phyloP scores from a whole-genome alignment of 2,888 invertebrate species.

The Chrysolina americana region DNA sequence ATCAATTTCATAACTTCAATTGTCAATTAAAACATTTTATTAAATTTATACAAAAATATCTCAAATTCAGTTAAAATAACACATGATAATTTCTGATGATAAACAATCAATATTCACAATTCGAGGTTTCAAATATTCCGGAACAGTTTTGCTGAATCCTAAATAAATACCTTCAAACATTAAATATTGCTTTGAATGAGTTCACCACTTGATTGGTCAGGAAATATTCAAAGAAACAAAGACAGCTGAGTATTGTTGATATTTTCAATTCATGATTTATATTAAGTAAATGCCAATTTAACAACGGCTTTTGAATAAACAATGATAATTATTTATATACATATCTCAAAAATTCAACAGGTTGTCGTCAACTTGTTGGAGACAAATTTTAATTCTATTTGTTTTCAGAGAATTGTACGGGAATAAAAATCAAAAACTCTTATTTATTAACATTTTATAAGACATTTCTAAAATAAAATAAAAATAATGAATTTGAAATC shows the following conservation, averaged over 20 bases:
- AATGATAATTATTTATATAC: conserved; percentile 1
- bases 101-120: conserved; percentile 51
- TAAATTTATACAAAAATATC: conserved; percentile 50
- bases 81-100: conserved; percentile 40
- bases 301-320: conserved; percentile 13
- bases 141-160: conserved; percentile 15
- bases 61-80: conserved; percentile 35
- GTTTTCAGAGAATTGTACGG: too few relatives aligned
- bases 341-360: background rate
- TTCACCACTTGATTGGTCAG: conserved; percentile 38
- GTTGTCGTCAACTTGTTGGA: background rate
- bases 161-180: conserved; percentile 36
- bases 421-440: too few relatives aligned
- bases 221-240: conserved; percentile 40
- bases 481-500: too few relatives aligned
- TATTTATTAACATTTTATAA: too few relatives aligned
- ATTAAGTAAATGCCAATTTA: conserved; percentile 46
- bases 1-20: background rate
- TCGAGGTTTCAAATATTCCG: conserved; percentile 27
- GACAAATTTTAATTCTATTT: background rate
- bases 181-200: conserved; percentile 56
- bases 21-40: conserved; percentile 33
- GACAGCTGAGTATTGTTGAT: conserved; percentile 48
- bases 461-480: too few relatives aligned
- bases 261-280: background rate